phyloP scores from a whole-genome alignment of 2,888 invertebrate species.

The Hemicrepidius hirtus region DNA sequence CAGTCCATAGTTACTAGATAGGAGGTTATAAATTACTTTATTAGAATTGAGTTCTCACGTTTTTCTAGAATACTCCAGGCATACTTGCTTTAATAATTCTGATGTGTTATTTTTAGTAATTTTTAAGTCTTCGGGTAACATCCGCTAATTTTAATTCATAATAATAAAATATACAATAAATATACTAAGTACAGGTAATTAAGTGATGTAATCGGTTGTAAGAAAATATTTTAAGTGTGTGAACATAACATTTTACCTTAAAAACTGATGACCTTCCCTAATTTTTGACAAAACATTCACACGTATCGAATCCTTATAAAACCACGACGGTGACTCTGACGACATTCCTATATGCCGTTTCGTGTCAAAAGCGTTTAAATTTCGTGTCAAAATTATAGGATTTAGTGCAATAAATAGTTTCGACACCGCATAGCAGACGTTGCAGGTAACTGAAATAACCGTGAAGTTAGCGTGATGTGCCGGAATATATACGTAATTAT shows the following conservation, averaged over 20 bases:
- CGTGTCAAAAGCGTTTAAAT: conserved; percentile 56
- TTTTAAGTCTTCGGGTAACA: no score
- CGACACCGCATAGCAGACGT: conserved; percentile 56
- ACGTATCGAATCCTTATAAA: conserved; percentile 43
- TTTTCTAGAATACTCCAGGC: no score
- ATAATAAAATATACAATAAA: no score
- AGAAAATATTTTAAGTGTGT: not conserved
- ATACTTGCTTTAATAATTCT: no score
- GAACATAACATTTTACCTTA: conserved; percentile 2
- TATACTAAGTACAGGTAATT: no score
- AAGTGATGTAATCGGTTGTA: no score
- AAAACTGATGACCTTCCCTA: not conserved
- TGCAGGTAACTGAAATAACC: conserved; percentile 51
- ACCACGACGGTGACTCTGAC: conserved; percentile 35
- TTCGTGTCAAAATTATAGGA: conserved; percentile 58
- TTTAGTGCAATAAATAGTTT: conserved; percentile 58
- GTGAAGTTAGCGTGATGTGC: conserved; percentile 51
- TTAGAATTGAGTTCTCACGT: no score
- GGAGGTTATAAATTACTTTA: no score
- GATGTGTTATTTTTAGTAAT: no score
- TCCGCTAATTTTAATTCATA: no score
- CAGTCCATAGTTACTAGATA: no score
- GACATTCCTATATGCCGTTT: conserved; percentile 49
- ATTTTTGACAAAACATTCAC: conserved; percentile 39
- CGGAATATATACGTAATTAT: conserved; percentile 52